A percentile compares a stretch with the other conserved stretches of the same genome.
Conservation (phyloP, 2,888 invertebrate species). For the Agriopis leucophaearia region DNA sequence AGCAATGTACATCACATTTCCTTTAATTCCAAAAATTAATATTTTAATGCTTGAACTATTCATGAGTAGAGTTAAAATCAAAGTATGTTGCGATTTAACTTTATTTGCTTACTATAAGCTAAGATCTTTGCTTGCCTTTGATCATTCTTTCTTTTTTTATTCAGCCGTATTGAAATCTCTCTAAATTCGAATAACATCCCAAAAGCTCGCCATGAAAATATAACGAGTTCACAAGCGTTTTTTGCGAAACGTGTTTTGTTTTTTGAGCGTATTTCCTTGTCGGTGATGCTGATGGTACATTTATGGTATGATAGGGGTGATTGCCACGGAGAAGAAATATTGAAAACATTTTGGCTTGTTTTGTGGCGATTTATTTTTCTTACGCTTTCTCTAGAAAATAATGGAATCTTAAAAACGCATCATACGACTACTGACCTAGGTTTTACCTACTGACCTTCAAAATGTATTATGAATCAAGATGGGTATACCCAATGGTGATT, state of each 20-base stretch:
- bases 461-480: no score
- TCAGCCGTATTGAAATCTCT: conserved; percentile 9
- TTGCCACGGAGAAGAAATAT: background rate
- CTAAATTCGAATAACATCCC: conserved; percentile 18
- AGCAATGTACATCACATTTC: no score
- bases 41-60: no score
- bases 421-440: no score
- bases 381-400: background rate
- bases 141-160: background rate
- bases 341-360: background rate
- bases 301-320: background rate
- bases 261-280: conserved; percentile 19
- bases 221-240: conserved; percentile 23
- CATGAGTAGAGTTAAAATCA: no score
- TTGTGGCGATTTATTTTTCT: background rate
- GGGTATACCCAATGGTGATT: no score
- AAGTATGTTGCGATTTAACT: no score
- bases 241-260: conserved; percentile 25
- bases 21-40: no score
- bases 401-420: no score
- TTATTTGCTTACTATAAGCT: background rate
- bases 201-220: conserved; percentile 27
- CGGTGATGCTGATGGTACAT: conserved; percentile 1
- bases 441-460: no score
- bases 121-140: background rate